Conservation (phyloP, 2,888 invertebrate species). For the Agrochola macilenta region DNA sequence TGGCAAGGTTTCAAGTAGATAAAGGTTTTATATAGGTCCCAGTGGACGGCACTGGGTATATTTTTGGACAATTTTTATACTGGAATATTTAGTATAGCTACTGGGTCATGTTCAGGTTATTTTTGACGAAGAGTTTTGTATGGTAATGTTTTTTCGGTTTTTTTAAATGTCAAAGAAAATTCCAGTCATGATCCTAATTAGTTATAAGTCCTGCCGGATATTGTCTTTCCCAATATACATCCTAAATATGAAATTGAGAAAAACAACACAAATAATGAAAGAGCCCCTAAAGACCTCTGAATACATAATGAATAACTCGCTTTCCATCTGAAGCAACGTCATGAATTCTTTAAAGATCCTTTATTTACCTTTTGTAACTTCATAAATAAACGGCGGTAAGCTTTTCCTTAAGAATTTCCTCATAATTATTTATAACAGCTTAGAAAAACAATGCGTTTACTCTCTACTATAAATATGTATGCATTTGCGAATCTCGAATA, state of each 20-base stretch:
- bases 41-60: conserved; percentile 3
- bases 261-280: conserved; percentile 19
- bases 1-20: conserved; percentile 57
- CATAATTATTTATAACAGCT: conserved; percentile 32
- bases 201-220: not conserved
- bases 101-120: not conserved
- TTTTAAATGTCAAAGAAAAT: not conserved
- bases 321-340: conserved; percentile 25
- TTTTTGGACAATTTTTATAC: conserved; percentile 3
- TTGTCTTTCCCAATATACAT: not conserved
- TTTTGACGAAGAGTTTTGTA: not conserved
- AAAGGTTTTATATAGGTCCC: conserved; percentile 39
- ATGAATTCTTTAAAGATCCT: conserved; percentile 27
- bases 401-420: conserved; percentile 21
- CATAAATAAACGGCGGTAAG: not conserved
- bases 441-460: conserved; percentile 27
- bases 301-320: conserved; percentile 29
- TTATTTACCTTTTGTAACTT: conserved; percentile 16
- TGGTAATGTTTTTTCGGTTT: too few relatives aligned
- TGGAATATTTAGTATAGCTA: conserved; percentile 10
- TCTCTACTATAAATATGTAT: conserved; percentile 58
- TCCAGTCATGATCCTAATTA: not conserved
- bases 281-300: conserved; percentile 16
- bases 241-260: conserved; percentile 1
- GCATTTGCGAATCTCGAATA: conserved; percentile 51